Evolutionary conservation across 2,888 invertebrate genomes (phyloP), one percentile per base, ranked within the genome.

Genomic region (Shargacucullia verbasci): DNA sequence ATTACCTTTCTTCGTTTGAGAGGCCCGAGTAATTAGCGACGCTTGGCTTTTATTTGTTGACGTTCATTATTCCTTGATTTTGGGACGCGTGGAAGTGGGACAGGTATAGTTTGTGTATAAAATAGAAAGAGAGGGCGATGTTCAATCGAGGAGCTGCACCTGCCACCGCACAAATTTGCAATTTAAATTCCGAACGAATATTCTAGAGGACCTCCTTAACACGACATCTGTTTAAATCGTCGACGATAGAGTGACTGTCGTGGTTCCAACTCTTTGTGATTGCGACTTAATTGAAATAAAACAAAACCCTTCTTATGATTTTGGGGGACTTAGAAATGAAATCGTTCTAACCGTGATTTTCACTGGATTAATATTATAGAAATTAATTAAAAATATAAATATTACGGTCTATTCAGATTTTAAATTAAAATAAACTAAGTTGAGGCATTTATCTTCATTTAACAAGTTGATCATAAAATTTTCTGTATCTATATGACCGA

Each of bases 221-320:
- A 94, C 94, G 94, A 94, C 93, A 94, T 94, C 94, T 94, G 93
- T 90, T 92, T 92, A 90, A 92, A 94, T 92, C 90, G 89, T 85
- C 87, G 92, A 86, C 88, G 86, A 93, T 92, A 85, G 90, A 92
- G 89, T 90, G 88, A 90, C 91, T 89, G 87, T 84, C 88, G 89
- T 76, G 88, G 88, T 83, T 78, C 73, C 81, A 88, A 88, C 86
- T 90, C 90, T 90, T 92, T 91, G 88, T 88, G 87, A 91, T 90
- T 88, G 89, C 83, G 84, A 85, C 83, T 89, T 92, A 89, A 92
- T 92, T 92, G 90, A 92, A 92, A 92, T 92, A 90, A 91, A 90
- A 91, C 89, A 91, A 88, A 91, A 90, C 87, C 90, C 87, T 88
- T 86, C 80, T 78, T 70, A 76, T 74, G 81, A 82, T 79, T 79